Evolutionary conservation across 2,888 invertebrate genomes (phyloP).

Genomic region (Timema cristinae): DNA sequence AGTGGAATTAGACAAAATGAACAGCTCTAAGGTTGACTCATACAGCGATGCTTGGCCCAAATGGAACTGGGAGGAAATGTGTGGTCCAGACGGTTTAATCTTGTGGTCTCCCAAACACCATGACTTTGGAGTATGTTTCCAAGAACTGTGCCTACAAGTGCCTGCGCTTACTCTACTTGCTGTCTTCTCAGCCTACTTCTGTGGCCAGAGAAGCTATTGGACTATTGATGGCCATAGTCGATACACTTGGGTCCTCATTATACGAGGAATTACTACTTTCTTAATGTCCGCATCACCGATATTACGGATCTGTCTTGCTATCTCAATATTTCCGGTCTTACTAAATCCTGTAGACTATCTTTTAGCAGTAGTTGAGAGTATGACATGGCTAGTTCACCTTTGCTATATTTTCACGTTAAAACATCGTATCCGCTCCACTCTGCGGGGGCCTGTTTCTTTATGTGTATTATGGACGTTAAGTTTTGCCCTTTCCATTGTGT

Average conservation of each 20-base stretch:
- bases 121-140: constrained; percentile 82
- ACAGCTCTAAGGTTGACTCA: too few relatives aligned
- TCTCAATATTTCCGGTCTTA: constrained; percentile 37
- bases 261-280: constrained; percentile 60
- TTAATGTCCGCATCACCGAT: constrained; percentile 64
- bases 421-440: constrained; percentile 49
- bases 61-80: constrained; percentile 46
- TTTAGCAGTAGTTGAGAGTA: constrained; percentile 62
- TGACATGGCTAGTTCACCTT: constrained; percentile 80
- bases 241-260: constrained; percentile 44
- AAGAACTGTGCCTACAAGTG: constrained; percentile 73
- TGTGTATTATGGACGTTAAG: constrained; percentile 66
- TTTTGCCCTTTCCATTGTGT: constrained; percentile 62
- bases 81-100: constrained; percentile 66
- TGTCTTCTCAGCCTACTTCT: constrained; percentile 73
- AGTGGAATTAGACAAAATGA: too few relatives aligned
- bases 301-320: constrained; percentile 51
- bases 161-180: constrained; percentile 71
- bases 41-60: too few relatives aligned
- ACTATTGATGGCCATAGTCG: constrained; percentile 56
- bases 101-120: constrained; percentile 65
- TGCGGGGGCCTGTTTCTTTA: constrained; percentile 68
- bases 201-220: constrained; percentile 63
- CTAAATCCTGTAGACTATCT: constrained; percentile 63
- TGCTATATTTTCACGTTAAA: constrained; percentile 67